phyloP scores from a whole-genome alignment of 2,113 vertebrate genomes.

The Thunnus thynnus region DNA sequence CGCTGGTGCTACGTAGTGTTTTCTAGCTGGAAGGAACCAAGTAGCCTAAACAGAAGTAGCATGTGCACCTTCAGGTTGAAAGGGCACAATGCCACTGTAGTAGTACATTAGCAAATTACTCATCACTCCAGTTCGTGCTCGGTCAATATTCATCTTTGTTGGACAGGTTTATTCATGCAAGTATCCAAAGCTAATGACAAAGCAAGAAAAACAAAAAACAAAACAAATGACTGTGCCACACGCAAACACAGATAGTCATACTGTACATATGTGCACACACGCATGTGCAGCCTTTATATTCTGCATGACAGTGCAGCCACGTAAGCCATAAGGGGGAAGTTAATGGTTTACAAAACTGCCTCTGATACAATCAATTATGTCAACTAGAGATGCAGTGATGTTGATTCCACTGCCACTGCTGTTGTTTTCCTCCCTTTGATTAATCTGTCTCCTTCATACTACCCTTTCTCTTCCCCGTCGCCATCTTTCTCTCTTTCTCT shows the following conservation, averaged over 20 bases:
- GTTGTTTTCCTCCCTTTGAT: slow-evolving; percentile 73
- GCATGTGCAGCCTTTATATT: not conserved
- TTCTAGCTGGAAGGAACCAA: too few relatives aligned
- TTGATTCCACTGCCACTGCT: slow-evolving; percentile 65
- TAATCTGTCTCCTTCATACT: slow-evolving; percentile 71
- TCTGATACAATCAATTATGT: slow-evolving; percentile 77
- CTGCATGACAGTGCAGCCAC: slow-evolving; percentile 15
- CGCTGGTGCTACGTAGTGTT: too few relatives aligned
- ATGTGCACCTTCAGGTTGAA: too few relatives aligned
- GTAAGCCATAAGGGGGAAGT: slow-evolving; percentile 39
- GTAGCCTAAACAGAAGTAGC: too few relatives aligned
- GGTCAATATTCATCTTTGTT: not conserved
- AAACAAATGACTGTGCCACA: slow-evolving; percentile 14
- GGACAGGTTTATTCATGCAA: not conserved
- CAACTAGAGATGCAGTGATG: slow-evolving; percentile 67
- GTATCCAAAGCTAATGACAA: slow-evolving; percentile 1
- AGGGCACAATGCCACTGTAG: not conserved
- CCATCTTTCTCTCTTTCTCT: slow-evolving; percentile 59
- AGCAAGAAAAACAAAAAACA: not conserved
- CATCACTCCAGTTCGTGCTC: not conserved
- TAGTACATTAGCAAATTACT: not conserved
- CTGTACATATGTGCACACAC: not conserved
- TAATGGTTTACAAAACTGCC: slow-evolving; percentile 75
- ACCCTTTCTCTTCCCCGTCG: slow-evolving; percentile 54
- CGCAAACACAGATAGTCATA: slow-evolving; percentile 2